phyloP scores from a whole-genome alignment of 1,140 invertebrate species.

The Cotesia vestalis region DNA sequence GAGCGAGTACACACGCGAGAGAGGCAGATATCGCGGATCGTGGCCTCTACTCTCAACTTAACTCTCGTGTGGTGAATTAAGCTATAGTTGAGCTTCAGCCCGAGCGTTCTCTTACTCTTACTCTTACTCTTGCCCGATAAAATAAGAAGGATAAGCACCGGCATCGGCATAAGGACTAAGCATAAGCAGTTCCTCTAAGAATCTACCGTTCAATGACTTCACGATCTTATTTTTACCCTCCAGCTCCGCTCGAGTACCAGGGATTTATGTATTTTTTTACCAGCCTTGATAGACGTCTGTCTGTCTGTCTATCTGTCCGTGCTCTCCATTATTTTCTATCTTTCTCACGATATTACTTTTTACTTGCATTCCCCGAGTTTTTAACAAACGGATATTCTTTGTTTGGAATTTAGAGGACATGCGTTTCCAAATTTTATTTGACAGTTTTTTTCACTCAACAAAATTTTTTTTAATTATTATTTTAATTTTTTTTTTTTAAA shows the following conservation, averaged over 20 bases:
- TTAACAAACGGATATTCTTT: too few species aligned
- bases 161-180: not conserved
- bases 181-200: not conserved
- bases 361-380: too few species aligned
- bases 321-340: constrained; percentile 18
- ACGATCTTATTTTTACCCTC: constrained; percentile 8
- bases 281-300: constrained; percentile 9
- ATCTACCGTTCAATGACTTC: constrained; percentile 32
- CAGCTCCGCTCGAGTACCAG: not conserved
- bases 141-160: not conserved
- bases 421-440: too few species aligned
- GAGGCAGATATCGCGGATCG: constrained; percentile 13
- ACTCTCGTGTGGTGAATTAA: constrained; percentile 13
- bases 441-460: too few species aligned
- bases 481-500: too few species aligned
- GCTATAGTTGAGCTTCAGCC: constrained; percentile 10
- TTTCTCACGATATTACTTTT: not conserved
- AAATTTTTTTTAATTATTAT: too few species aligned
- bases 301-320: not conserved
- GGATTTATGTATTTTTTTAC: constrained; percentile 4
- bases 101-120: not conserved
- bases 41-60: not conserved
- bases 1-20: constrained; percentile 35
- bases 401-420: too few species aligned
- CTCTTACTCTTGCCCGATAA: not conserved